A percentile compares a stretch with the other conserved stretches of the same genome.
These are phyloP conservation scores for Butorides virescens DNA, from an alignment of 2,113 vertebrate genomes.

Conservation along the genomic window DNA sequence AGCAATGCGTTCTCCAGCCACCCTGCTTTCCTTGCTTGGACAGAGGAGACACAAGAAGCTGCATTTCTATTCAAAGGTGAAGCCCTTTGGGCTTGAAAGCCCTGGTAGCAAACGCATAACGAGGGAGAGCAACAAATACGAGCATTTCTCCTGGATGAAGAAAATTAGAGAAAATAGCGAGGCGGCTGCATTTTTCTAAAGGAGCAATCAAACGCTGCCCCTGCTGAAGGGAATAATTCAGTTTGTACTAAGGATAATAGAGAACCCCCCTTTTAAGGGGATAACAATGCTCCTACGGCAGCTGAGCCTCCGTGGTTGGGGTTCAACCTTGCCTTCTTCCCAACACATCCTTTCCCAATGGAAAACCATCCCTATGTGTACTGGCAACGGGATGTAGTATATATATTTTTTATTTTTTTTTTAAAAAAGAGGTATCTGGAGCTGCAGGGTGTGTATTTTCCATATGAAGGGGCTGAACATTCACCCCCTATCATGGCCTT, in stretches of 20 bases:
- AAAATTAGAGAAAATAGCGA: neutral
- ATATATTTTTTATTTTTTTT: neutral
- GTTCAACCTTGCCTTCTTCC: neutral
- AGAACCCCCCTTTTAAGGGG: neutral
- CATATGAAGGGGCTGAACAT: neutral
- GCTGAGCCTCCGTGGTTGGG: rapidly evolving
- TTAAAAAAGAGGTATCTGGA: neutral
- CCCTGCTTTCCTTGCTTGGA: neutral
- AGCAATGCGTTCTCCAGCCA: neutral
- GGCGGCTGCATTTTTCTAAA: conserved; percentile 4
- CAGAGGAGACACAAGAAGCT: neutral
- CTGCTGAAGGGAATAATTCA: neutral
- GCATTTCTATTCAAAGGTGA: neutral
- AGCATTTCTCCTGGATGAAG: neutral
- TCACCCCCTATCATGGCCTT: rapidly evolving
- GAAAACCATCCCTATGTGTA: neutral
- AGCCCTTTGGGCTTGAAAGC: neutral
- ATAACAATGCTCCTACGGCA: neutral
- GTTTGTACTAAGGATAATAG: neutral
- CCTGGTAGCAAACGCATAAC: neutral
- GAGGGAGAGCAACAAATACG: neutral
- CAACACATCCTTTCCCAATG: neutral
- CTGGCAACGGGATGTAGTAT: too few species aligned
- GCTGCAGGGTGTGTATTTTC: neutral
- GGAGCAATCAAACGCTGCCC: neutral